These are phyloP conservation scores for Oncorhynchus nerka DNA, from an alignment of 2,113 vertebrate genomes.

Conservation along the genomic window DNA sequence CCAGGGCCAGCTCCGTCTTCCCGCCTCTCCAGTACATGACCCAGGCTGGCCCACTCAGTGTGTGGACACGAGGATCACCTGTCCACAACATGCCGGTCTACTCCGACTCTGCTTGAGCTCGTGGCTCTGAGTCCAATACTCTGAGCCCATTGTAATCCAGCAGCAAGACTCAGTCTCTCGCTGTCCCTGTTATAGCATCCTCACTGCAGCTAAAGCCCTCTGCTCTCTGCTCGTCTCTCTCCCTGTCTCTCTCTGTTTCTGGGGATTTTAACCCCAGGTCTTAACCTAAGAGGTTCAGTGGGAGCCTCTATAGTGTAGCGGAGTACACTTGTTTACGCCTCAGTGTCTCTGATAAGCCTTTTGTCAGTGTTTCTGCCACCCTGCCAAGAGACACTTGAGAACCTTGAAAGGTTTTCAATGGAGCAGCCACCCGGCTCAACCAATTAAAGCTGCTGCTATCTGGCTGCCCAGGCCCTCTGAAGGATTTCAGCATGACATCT, in stretches of 20 bases:
- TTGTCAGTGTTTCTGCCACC: not conserved
- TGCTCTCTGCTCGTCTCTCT: slow-evolving; percentile 9
- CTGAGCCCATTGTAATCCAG: not conserved
- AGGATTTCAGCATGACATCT: not conserved
- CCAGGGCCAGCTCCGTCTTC: not conserved
- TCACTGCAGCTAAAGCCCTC: not conserved
- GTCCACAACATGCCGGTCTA: not conserved
- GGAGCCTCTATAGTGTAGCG: not conserved
- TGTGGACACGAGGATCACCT: slow-evolving; percentile 23
- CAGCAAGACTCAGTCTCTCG: not conserved
- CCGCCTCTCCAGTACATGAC: not conserved
- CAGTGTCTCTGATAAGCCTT: slow-evolving; percentile 21
- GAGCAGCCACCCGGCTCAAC: not conserved
- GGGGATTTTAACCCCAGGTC: slow-evolving; percentile 35
- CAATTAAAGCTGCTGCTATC: not conserved
- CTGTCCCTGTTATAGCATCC: not conserved
- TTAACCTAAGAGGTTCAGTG: slow-evolving; percentile 38
- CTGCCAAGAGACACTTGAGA: slow-evolving; percentile 1
- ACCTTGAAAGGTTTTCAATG: not conserved
- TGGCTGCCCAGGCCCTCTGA: not conserved
- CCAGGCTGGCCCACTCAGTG: not conserved
- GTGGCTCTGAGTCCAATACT: not conserved
- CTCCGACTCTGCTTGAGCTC: not conserved
- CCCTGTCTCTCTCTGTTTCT: not conserved
- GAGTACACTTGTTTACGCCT: slow-evolving; percentile 6